These are phyloP conservation scores for Cylindroiulus punctatus DNA, from an alignment of 2,888 invertebrate species.

Conservation along the genomic window DNA sequence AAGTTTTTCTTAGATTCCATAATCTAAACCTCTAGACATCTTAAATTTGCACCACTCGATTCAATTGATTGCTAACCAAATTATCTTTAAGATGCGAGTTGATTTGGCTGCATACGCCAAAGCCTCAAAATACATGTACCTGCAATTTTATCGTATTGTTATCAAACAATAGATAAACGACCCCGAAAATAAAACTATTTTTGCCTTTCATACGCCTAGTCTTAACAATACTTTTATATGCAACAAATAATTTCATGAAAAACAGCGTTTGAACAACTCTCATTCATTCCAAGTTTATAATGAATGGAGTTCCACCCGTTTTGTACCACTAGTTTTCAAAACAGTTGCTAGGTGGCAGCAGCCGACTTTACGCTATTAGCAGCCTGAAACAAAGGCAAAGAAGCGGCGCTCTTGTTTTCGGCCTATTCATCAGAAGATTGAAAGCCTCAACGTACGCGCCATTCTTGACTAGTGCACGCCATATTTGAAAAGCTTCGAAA, in stretches of 20 bases:
- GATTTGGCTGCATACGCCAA: too few species aligned
- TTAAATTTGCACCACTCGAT: too few species aligned
- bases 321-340: not conserved
- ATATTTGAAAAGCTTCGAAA: not conserved
- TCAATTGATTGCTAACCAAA: too few species aligned
- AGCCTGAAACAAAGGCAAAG: conserved; percentile 15
- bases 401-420: conserved; percentile 24
- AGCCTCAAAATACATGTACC: too few species aligned
- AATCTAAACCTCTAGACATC: too few species aligned
- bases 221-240: not conserved
- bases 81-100: too few species aligned
- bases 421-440: not conserved
- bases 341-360: conserved; percentile 3
- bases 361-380: not conserved
- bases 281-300: too few species aligned
- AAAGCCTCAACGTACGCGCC: too few species aligned
- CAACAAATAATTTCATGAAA: not conserved
- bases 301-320: not conserved
- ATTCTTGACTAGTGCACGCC: not conserved
- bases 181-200: too few species aligned
- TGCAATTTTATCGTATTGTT: too few species aligned
- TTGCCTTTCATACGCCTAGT: not conserved
- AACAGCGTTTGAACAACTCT: not conserved
- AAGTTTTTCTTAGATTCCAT: too few species aligned
- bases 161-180: too few species aligned